Evolutionary conservation across 2,888 invertebrate genomes (phyloP), one percentile per base, ranked within the genome.

Genomic region (Drosophila prostipennis): DNA sequence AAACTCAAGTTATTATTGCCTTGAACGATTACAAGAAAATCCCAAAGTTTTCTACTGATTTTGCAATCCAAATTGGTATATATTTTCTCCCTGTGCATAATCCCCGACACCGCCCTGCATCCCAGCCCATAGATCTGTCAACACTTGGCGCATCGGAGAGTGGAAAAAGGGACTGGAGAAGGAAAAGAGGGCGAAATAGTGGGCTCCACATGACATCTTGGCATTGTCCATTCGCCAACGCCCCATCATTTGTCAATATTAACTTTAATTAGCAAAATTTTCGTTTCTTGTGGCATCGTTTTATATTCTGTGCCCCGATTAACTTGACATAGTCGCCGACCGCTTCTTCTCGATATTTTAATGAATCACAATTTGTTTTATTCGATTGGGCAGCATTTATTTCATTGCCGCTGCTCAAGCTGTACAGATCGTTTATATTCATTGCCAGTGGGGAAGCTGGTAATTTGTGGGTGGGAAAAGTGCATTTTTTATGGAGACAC

Each of bases 211-310:
- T 48, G 55, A 63, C 61, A 63, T 74, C 74, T 77, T 77, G 86
- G 77, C 81, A 79, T 72, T 87, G 86, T 85, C 81, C 87, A 68
- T 68, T 85, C 80, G 72, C 87, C 85, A 76, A 64, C 64, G 78
- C 71, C 70, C 71, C 89, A 87, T 85, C 85, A 85, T 85, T 85
- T 85, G 89, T 85, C 85, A 85, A 85, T 85, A 85, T 85, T 89
- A 85, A 85, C 68, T 87, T 87, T 85, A 89, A 85, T 85, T 89
- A 87, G 89, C 89, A 74, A 87, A 79, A 68, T 57, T 69, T 78
- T 64, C 61, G 23, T 11, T 48, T 56, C 60, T 60, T 63, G 45
- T 46, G 37, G 64, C 23, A 48, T 16, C 46, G 46, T 39, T 46
- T 36, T 34, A 43, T 43, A 13, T 59, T 57, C 40, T 32, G 29